phyloP scores from a whole-genome alignment of 2,888 invertebrate species.

The Platycheirus rosarum region DNA sequence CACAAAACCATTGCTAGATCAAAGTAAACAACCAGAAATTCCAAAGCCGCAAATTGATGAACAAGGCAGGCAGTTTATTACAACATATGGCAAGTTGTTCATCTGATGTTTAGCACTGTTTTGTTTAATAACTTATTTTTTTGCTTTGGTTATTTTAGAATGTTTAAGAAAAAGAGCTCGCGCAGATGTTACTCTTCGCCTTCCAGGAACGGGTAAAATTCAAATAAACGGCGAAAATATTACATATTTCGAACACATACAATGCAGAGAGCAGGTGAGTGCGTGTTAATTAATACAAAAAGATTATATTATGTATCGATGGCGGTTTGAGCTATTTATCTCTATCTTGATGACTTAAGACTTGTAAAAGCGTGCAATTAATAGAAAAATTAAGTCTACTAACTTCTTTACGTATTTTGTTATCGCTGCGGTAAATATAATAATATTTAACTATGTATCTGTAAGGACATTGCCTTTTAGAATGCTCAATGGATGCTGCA shows the following conservation, averaged over 20 bases:
- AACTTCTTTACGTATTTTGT: too few species aligned
- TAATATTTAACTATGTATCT: too few species aligned
- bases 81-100: constrained; percentile 85
- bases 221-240: constrained; percentile 91
- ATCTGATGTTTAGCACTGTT: too few species aligned
- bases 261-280: constrained; percentile 90
- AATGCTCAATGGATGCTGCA: too few species aligned
- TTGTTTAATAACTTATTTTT: too few species aligned
- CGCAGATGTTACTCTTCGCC: constrained; percentile 90
- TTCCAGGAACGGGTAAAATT: constrained; percentile 92
- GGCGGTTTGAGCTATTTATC: too few species aligned
- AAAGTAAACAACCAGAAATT: constrained; percentile 85
- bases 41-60: constrained; percentile 88
- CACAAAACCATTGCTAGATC: constrained; percentile 85
- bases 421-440: too few species aligned
- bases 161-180: constrained; percentile 88
- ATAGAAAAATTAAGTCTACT: too few species aligned
- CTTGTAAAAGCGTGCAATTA: too few species aligned
- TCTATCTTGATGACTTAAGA: too few species aligned
- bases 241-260: constrained; percentile 88
- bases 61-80: constrained; percentile 88
- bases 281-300: background rate
- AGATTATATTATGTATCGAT: too few species aligned
- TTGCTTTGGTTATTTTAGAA: constrained; percentile 84
- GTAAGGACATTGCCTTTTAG: too few species aligned